Evolutionary conservation across 2,797 vertebrate genomes (phyloP), one percentile per base, ranked within the genome.

Genomic region (Semotilus atromaculatus): DNA sequence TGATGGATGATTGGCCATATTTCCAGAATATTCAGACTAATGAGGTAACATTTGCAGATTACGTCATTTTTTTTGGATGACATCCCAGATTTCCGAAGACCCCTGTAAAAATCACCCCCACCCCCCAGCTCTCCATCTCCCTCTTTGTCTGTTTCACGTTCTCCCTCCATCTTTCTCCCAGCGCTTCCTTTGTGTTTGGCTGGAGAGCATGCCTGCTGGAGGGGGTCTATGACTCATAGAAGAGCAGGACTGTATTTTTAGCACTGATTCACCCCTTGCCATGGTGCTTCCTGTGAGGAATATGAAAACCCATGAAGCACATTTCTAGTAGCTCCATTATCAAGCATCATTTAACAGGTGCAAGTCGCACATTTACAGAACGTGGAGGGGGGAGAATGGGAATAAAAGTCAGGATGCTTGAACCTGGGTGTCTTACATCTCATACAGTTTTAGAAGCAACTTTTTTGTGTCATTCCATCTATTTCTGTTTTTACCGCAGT

Each of bases 161-260:
- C 67, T 72, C 60, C 55, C 43, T 80, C 85, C 55, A 68, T 83
- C 88, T 79, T 85, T 85, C 84, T 83, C 75, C 53, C 60, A 81
- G 68, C 2, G 19, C 36, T 73, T 85, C 66, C 77, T 86, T 86
- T 87, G 82, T 87, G 80, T 89, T 85, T 85, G 86, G 80, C 85
- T 86, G 74, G 71, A 85, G 74, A 81, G 66, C 71, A 80, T 83
- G 72, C 73, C 62, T 89, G 81, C 88, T 81, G 58, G 77, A 86
- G 87, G 75, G 75, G 66, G 85, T 75, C 82, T 81, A 83, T 89
- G 92, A 92, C 88, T 92, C 91, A 92, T 86, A 71, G 83, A 90
- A 88, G 91, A 90, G 88, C 81, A 83, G 83, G 45, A 45, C 87
- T 89, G 88, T 94, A 93, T 94, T 94, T 94, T 93, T 93, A 94